These are phyloP conservation scores for Gymnorhina tibicen DNA, from an alignment of 2,113 vertebrate genomes.

Conservation along the genomic window DNA sequence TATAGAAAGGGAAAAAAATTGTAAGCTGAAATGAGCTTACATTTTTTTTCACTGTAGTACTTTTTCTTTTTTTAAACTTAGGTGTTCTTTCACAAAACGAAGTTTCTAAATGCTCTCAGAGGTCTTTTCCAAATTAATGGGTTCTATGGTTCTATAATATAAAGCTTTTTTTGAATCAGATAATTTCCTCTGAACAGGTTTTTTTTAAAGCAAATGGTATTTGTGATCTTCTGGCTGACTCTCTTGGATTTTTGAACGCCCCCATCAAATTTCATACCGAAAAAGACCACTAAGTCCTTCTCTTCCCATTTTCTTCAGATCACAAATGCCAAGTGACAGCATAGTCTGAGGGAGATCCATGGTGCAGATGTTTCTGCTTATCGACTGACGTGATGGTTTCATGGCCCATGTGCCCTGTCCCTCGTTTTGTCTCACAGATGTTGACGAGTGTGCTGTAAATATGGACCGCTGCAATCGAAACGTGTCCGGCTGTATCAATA, in stretches of 20 bases:
- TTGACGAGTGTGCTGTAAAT: constrained; percentile 68
- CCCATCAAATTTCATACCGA: not conserved
- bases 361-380: not conserved
- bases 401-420: accelerated
- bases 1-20: not conserved
- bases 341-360: not conserved
- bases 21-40: not conserved
- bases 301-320: not conserved
- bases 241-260: not conserved
- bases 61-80: not conserved
- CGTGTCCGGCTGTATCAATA: constrained; percentile 67
- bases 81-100: not conserved
- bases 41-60: not conserved
- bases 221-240: too few relatives aligned
- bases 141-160: not conserved
- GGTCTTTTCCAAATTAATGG: not conserved
- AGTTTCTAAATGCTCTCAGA: not conserved
- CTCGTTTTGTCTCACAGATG: constrained; percentile 45
- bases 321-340: not conserved
- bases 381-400: accelerated
- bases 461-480: constrained; percentile 37
- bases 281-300: not conserved
- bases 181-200: not conserved
- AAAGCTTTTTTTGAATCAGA: not conserved
- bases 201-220: not conserved